A percentile compares a stretch with the other conserved stretches of the same genome.
These are phyloP conservation scores for Dendrophyllia cribrosa DNA, from an alignment of 64 coral and sea anemone species.

Conservation along the genomic window DNA sequence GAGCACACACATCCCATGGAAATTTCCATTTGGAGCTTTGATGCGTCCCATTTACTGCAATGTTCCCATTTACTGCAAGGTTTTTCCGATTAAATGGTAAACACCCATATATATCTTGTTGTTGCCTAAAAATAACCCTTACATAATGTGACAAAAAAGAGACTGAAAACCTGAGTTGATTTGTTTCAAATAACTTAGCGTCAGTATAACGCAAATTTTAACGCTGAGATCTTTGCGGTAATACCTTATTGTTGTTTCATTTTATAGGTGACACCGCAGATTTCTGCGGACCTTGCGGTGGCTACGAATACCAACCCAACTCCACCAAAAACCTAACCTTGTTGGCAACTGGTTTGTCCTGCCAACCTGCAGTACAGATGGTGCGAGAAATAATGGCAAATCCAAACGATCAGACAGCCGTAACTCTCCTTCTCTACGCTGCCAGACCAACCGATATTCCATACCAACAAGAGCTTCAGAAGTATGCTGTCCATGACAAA, in stretches of 20 bases:
- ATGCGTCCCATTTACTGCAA: no score
- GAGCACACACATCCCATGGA: no score
- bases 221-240: no score
- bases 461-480: constrained; percentile 52
- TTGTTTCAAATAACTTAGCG: no score
- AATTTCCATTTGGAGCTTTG: no score
- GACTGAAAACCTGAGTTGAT: no score
- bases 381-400: constrained; percentile 46
- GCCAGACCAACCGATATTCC: constrained; percentile 31
- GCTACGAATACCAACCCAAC: constrained; percentile 49
- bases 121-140: no score
- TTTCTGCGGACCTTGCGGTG: constrained; percentile 54
- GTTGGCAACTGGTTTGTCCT: constrained; percentile 24
- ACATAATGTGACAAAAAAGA: no score
- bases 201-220: no score
- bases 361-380: constrained; percentile 49
- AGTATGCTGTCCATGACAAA: neutral
- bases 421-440: constrained; percentile 20
- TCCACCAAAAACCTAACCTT: constrained; percentile 36
- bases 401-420: constrained; percentile 18
- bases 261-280: constrained; percentile 42
- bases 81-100: no score
- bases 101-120: no score
- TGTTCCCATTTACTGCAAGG: no score
- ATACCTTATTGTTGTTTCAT: neutral